Percentiles rank a stretch among this genome's conserved stretches.
These are phyloP conservation scores for Latrodectus elegans DNA, from an alignment of 2,888 invertebrate species.

Conservation along the genomic window DNA sequence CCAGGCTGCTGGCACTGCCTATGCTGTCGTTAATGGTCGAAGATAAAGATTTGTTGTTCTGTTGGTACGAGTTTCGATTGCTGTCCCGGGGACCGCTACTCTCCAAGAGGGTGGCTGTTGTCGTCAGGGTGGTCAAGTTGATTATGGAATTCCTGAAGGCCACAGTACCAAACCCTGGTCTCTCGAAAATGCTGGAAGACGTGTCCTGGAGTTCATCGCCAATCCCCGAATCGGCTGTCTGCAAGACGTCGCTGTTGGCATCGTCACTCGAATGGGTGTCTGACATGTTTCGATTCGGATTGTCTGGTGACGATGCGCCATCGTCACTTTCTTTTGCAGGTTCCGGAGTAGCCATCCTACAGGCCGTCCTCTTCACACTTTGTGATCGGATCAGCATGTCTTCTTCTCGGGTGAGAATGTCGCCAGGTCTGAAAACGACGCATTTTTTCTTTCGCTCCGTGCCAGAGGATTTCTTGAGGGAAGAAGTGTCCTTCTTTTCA, in stretches of 20 bases:
- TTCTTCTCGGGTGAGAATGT: conserved; percentile 13
- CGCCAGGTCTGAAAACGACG: conserved; percentile 42
- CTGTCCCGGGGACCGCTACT: background rate
- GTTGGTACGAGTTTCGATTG: background rate
- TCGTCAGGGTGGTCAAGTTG: conserved; percentile 6
- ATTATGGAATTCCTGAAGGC: conserved; percentile 82
- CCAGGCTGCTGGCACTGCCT: conserved; percentile 84
- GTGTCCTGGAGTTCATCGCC: conserved; percentile 76
- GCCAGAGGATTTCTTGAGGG: conserved; percentile 73
- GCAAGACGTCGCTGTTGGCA: conserved; percentile 53
- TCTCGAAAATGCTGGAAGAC: conserved; percentile 72
- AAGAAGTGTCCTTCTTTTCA: conserved; percentile 71
- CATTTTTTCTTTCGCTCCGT: conserved; percentile 27
- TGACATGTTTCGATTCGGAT: conserved; percentile 4
- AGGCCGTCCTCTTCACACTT: background rate
- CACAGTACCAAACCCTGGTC: conserved; percentile 93
- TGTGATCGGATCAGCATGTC: background rate
- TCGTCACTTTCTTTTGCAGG: conserved; percentile 29
- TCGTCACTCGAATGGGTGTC: conserved; percentile 52
- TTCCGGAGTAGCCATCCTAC: background rate
- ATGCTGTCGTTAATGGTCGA: conserved; percentile 78
- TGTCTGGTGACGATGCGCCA: conserved; percentile 30
- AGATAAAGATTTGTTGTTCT: conserved; percentile 13
- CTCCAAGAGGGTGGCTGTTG: background rate
- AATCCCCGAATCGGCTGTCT: conserved; percentile 77